These are phyloP conservation scores for Rhyacophila brunnea DNA, from an alignment of 1,140 invertebrate genomes.

Conservation along the genomic window DNA sequence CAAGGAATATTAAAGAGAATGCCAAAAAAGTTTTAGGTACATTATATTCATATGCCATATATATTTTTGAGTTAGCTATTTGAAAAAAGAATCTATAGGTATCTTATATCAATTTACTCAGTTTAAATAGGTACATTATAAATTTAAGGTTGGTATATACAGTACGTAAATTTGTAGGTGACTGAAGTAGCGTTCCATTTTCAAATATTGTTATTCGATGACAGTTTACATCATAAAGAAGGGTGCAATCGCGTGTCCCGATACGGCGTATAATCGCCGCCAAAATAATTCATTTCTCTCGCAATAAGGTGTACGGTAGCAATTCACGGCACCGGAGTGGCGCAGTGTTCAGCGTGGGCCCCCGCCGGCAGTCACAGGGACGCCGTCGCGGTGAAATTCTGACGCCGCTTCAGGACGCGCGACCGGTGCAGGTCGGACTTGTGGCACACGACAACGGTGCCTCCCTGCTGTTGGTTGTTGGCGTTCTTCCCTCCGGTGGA, in stretches of 20 bases:
- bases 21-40: no score
- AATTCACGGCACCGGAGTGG: constrained; percentile 31
- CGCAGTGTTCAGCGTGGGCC: constrained; percentile 26
- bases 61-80: no score
- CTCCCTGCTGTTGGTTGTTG: constrained; percentile 42
- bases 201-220: background rate
- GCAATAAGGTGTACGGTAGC: background rate
- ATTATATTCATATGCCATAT: no score
- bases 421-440: constrained; percentile 59
- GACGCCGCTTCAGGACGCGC: constrained; percentile 54
- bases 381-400: constrained; percentile 57
- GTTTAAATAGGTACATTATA: no score
- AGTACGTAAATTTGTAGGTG: no score
- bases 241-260: background rate
- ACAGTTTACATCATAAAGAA: background rate
- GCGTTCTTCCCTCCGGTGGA: constrained; percentile 38
- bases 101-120: no score
- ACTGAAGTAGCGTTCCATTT: background rate
- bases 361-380: constrained; percentile 55
- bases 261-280: background rate
- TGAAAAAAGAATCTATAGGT: no score
- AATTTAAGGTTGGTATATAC: no score
- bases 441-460: constrained; percentile 57
- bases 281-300: background rate
- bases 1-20: no score